Base-by-base conservation (phyloP, 2,888 invertebrate genomes). In the Rugalucina vietnamica region DNA sequence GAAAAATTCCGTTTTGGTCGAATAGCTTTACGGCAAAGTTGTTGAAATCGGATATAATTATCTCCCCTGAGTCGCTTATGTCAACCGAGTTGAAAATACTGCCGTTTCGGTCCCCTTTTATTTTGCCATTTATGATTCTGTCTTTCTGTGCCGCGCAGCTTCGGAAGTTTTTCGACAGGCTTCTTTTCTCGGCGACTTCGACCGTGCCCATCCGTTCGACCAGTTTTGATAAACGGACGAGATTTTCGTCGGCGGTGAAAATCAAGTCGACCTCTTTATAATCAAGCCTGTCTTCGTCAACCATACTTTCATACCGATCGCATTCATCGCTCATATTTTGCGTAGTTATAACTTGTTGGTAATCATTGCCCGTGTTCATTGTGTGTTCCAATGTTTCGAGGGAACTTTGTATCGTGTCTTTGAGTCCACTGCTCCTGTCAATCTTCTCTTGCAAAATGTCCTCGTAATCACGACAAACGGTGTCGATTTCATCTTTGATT, bases 11-110 rank as follows among this genome's bases (percentile, higher is more conserved):
- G 36, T 81, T 79, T 29, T 86, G 82, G 54, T 88, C 88, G 54
- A 84, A 88, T 43, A 88, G 69, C 74, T 88, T 88, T 18, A 88
- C 79, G n/a, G 77, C 37, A 43, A 81, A 81, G 73, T 88, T 88
- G 74, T 88, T 88, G 80, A 86, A 88, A 69, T 88, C 88, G 3
- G 88, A 88, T 27, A 88, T 21, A 39, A 88, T 80, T n/a, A 88
- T 74, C 4, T 88, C 88, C 1, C 88, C 88, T 1, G 80, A 71
- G 1, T 88, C 88, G 3, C 80, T 74, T n/a, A 88, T 82, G 72
- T 88, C 88, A 24, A 88, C 82, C 0, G 88, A 84, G 39, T 88
- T 88, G 74, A 88, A 84, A 69, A 88, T 88, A 39, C 86, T 83
- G 36, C 81, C 81, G 69, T 88, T 86, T 24, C 82, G 50, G 50